Base-by-base conservation (phyloP, 2,797 vertebrate species). In the Pelobates cultripes region DNA sequence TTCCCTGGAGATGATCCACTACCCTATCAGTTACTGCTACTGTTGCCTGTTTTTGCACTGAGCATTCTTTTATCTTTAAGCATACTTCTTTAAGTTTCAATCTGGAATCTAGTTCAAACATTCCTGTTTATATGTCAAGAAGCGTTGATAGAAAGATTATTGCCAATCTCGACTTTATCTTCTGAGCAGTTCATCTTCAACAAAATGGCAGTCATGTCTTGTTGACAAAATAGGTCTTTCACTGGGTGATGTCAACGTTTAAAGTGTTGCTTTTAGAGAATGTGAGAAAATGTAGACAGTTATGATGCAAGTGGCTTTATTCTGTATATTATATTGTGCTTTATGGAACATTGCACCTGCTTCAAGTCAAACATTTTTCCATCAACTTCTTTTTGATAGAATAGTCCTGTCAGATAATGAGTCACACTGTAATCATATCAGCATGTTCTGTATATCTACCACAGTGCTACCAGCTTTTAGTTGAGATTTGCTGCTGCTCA, bases 381-480 rank as follows among this genome's bases (percentile, higher is more conserved):
- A 84, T 84, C 77, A 75, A 79, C 78, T 84, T 79, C 77, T 84
- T 79, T 81, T 79, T 84, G 82, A 84, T 75, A 84, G 77, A 84
- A 84, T 79, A 84, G 82, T 84, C 74, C 82, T 84, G 82, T 84
- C 82, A 84, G 81, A 79, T 83, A 83, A 83, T 79, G 81, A 83
- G 81, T 78, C 81, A 83, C 71, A 79, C 77, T 84, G 77, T 84
- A 84, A 84, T 84, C 82, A 84, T 84, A 84, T 84, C 82, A 84
- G 82, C 82, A 84, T 84, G 82, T 84, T 75, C 77, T 84, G 77
- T 84, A 79, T 79, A 67, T 84, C 77, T 84, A 84, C 72, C 82
- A 84, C 77, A 75, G 82, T 45, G 82, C 77, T 79, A 84, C 82
- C 73, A 84, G 82, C 82, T 84, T 84, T 84, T 84, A 84, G 82